Conservation (phyloP, 2,797 vertebrate genomes). For the Karalla daura region DNA sequence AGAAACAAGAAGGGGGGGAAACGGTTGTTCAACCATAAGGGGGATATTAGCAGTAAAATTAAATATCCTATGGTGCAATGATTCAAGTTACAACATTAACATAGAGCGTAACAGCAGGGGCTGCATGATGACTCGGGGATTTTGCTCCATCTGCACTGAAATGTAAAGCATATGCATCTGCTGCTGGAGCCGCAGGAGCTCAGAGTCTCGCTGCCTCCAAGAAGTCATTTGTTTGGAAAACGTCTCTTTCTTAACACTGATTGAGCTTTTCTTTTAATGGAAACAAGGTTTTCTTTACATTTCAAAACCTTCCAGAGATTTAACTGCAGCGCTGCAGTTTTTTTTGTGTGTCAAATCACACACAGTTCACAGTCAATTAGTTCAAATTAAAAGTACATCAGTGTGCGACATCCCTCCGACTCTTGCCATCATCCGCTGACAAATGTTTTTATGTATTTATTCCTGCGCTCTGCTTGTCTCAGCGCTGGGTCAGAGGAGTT, state of each 20-base stretch:
- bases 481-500: neutral
- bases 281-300: neutral
- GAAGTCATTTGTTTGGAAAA: neutral
- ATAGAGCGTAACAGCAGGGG: neutral
- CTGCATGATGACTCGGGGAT: conserved; percentile 1
- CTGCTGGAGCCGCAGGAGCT: neutral
- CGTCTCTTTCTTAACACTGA: neutral
- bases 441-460: neutral
- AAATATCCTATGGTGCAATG: neutral
- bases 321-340: neutral
- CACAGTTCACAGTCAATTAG: neutral
- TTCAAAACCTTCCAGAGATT: neutral
- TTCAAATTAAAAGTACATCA: conserved; percentile 14
- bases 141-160: conserved; percentile 9
- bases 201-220: neutral
- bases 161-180: conserved; percentile 14
- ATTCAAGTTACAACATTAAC: neutral
- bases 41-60: neutral
- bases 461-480: neutral
- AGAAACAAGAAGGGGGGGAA: too few relatives aligned
- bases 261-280: neutral
- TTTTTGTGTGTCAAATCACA: neutral
- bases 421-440: neutral
- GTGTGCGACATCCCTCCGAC: neutral
- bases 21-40: neutral